Conservation (phyloP, 2,113 vertebrate species). For the Paralichthys olivaceus region DNA sequence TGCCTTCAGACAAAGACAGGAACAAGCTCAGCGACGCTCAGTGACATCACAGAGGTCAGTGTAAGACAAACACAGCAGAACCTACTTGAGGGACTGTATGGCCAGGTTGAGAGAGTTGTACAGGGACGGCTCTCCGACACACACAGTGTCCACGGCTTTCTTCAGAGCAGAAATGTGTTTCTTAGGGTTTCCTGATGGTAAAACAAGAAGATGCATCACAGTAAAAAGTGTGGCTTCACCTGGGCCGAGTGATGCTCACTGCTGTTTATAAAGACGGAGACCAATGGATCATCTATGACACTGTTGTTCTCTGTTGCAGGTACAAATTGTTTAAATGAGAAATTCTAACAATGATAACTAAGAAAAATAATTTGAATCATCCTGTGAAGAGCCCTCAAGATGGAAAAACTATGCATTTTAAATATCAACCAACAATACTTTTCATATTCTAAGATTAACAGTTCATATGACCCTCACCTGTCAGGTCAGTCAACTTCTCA, state of each 20-base stretch:
- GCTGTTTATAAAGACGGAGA: background rate
- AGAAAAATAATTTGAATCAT: too few species aligned
- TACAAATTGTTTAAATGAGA: background rate
- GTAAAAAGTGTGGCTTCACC: background rate
- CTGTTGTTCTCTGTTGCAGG: background rate
- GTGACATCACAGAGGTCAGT: background rate
- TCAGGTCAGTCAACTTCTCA: slow-evolving; percentile 95
- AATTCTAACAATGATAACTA: background rate
- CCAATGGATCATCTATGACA: background rate
- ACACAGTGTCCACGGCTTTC: slow-evolving; percentile 91
- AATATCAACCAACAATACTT: background rate
- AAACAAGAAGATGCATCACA: slow-evolving; percentile 13
- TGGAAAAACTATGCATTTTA: too few species aligned
- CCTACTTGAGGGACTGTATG: slow-evolving; percentile 93
- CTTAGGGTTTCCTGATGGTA: slow-evolving; percentile 88
- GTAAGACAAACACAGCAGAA: background rate
- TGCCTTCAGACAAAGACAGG: slow-evolving; percentile 82
- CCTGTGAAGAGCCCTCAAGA: too few species aligned
- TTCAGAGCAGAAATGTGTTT: slow-evolving; percentile 90
- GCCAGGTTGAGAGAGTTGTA: slow-evolving; percentile 95
- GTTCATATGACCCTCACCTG: slow-evolving; percentile 82
- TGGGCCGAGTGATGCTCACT: too few species aligned
- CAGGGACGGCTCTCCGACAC: slow-evolving; percentile 93
- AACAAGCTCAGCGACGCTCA: background rate
- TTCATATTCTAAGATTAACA: too few species aligned